Evolutionary conservation across 53 echinoderm and acorn worm genomes (phyloP).

Genomic region (Patiria pectinifera): DNA sequence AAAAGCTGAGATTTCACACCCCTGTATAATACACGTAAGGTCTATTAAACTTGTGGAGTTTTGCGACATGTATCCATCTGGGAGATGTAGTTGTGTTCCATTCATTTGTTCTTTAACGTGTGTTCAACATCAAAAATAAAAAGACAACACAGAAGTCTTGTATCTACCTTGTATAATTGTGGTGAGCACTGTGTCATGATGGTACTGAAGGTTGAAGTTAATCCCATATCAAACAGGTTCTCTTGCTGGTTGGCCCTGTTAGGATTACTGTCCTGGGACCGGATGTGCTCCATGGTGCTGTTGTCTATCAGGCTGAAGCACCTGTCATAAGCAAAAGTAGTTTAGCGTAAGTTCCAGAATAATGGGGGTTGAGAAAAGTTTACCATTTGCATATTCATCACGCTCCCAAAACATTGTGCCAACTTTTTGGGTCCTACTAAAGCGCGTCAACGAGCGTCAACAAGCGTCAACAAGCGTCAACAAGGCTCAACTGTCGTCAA

Average conservation of each 20-base stretch:
- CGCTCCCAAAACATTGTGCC: no score
- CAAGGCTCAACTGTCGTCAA: no score
- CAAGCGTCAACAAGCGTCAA: no score
- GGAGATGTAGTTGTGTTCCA: neutral
- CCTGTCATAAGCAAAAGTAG: constrained; percentile 49
- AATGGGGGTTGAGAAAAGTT: no score
- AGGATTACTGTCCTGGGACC: constrained; percentile 79
- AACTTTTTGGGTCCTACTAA: no score
- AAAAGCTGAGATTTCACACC: no score
- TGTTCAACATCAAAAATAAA: no score
- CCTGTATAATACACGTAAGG: no score
- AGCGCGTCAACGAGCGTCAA: no score
- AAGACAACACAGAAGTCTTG: neutral
- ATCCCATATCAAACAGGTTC: constrained; percentile 75
- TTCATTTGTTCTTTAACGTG: no score
- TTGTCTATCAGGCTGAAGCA: constrained; percentile 94
- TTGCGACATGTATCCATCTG: neutral
- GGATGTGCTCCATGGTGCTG: constrained; percentile 79
- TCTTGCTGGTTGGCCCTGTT: constrained; percentile 85
- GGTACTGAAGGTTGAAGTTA: constrained; percentile 87
- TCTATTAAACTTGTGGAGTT: no score
- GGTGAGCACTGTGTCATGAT: constrained; percentile 83
- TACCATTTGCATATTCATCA: no score
- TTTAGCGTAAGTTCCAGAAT: neutral
- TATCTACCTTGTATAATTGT: constrained; percentile 76